Percentiles rank a stretch among this genome's conserved stretches.
phyloP scores from a whole-genome alignment of 2,113 vertebrate species.

The Centropus bengalensis region DNA sequence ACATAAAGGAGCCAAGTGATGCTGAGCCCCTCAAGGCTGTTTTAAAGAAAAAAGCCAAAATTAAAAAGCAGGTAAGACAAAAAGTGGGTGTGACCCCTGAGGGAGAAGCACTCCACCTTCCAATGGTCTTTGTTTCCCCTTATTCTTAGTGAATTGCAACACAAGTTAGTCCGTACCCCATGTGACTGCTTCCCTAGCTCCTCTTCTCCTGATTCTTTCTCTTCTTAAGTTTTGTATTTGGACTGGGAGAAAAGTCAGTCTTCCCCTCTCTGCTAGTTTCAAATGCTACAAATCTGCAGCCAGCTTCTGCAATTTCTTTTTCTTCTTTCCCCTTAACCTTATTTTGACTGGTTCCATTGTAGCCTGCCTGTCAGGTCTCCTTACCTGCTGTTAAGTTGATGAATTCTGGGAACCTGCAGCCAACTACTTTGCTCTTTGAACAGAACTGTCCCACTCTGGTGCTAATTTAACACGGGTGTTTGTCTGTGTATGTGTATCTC shows the following conservation, averaged over 20 bases:
- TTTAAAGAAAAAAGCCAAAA: neutral
- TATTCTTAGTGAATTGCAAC: neutral
- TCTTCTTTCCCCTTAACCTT: neutral
- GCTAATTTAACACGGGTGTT: neutral
- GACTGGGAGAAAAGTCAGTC: neutral
- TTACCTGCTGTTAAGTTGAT: neutral
- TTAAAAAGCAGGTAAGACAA: neutral
- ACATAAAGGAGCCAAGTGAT: neutral
- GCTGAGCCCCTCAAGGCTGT: neutral
- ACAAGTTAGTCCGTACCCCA: neutral
- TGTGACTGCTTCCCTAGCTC: neutral
- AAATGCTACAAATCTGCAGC: neutral
- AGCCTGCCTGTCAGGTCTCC: neutral
- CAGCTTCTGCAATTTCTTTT: neutral
- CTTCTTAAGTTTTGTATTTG: neutral
- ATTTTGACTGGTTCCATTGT: neutral
- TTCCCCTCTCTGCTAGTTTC: neutral
- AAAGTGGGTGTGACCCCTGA: neutral
- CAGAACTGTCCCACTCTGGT: neutral
- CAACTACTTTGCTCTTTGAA: neutral
- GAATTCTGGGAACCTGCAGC: neutral
- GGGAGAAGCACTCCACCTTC: neutral
- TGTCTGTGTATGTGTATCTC: neutral
- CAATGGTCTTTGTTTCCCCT: neutral
- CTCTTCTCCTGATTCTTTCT: neutral